phyloP scores from a whole-genome alignment of 2,797 vertebrate genomes.

The Platyrinchus mystaceus region DNA sequence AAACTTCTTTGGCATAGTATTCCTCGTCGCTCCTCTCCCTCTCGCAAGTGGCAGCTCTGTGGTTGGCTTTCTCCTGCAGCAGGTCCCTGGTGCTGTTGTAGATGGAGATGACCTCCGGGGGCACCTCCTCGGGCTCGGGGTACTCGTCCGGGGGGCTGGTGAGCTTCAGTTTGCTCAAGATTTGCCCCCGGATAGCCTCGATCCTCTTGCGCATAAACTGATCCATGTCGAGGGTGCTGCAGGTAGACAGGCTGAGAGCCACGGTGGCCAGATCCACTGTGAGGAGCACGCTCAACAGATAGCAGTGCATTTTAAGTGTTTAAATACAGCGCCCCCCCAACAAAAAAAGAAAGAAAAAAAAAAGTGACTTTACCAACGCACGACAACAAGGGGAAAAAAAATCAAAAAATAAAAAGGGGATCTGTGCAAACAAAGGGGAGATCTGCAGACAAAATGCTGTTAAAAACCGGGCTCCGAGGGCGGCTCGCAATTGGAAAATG shows the following conservation, averaged over 20 bases:
- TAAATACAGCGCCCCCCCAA: slow-evolving; percentile 42
- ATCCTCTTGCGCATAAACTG: slow-evolving; percentile 96
- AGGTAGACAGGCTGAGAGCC: slow-evolving; percentile 91
- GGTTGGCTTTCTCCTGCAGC: slow-evolving; percentile 94
- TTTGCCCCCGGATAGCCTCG: slow-evolving; percentile 94
- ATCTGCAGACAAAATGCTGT: slow-evolving; percentile 24
- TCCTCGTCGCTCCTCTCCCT: slow-evolving; percentile 94
- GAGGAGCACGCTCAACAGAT: slow-evolving; percentile 84
- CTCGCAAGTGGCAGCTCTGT: slow-evolving; percentile 91
- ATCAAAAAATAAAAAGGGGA: not conserved
- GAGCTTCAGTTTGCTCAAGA: slow-evolving; percentile 96
- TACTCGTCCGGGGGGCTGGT: slow-evolving; percentile 88
- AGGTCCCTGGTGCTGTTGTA: slow-evolving; percentile 98
- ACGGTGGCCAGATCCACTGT: slow-evolving; percentile 87
- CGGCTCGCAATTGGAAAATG: not conserved
- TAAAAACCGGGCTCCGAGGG: slow-evolving; percentile 6
- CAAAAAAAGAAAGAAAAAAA: not conserved
- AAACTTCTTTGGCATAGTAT: slow-evolving; percentile 97
- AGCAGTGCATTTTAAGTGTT: slow-evolving; percentile 87
- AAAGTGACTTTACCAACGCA: not conserved
- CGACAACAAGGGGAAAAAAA: not conserved
- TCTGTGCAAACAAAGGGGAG: slow-evolving; percentile 26
- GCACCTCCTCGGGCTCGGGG: slow-evolving; percentile 91
- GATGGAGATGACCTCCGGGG: slow-evolving; percentile 93
- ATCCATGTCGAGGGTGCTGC: slow-evolving; percentile 95